Evolutionary conservation across 2,113 vertebrate species (phyloP).

Genomic region (Neopipo cinnamomea): DNA sequence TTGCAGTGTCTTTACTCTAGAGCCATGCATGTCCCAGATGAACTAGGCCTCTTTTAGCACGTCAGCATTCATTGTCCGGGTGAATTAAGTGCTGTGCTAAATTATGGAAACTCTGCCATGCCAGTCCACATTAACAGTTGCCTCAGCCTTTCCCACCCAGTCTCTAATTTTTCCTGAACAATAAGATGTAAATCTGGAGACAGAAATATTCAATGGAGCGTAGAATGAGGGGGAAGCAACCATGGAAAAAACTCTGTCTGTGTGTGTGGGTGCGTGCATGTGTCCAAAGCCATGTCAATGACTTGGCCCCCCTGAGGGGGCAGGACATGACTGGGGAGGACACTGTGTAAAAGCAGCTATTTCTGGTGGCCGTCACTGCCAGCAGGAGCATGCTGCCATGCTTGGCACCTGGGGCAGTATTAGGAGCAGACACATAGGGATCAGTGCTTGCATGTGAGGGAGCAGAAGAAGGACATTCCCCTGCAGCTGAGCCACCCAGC

Average conservation of each 20-base stretch:
- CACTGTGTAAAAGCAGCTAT: background rate
- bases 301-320: background rate
- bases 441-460: background rate
- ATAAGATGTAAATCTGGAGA: slow-evolving; percentile 17
- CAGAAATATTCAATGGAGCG: background rate
- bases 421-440: background rate
- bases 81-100: slow-evolving; percentile 67
- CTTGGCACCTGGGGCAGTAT: background rate
- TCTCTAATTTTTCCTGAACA: slow-evolving; percentile 11
- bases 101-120: slow-evolving; percentile 13
- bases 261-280: background rate
- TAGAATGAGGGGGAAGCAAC: background rate
- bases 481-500: background rate
- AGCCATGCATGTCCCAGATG: slow-evolving; percentile 69
- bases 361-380: background rate
- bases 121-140: slow-evolving; percentile 29
- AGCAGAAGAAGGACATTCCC: background rate
- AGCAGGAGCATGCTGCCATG: background rate
- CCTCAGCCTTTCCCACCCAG: background rate
- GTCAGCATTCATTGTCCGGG: slow-evolving; percentile 67
- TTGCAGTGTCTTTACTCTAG: slow-evolving; percentile 45
- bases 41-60: slow-evolving; percentile 48
- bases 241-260: background rate
- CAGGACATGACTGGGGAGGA: background rate
- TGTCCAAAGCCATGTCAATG: background rate